phyloP scores from a whole-genome alignment of 2,888 invertebrate species.

The Nemotelus pantherinus region DNA sequence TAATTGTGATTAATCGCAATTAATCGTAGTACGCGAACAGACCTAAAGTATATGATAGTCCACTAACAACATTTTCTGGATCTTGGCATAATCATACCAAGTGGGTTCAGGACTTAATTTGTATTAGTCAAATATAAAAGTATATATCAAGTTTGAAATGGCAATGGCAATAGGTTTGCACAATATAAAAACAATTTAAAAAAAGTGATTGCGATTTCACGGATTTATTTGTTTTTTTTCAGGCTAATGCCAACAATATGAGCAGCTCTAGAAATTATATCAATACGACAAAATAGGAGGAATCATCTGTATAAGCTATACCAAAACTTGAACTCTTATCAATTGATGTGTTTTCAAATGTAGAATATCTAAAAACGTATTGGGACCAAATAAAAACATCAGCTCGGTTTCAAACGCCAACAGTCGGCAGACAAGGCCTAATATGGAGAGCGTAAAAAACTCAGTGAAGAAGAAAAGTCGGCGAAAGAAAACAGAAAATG shows the following conservation, averaged over 20 bases:
- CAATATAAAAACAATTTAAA: too few species aligned
- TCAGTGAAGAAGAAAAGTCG: slow-evolving; percentile 63
- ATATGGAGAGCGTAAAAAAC: slow-evolving; percentile 63
- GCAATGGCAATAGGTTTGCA: too few species aligned
- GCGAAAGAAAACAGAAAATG: slow-evolving; percentile 59
- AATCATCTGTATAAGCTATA: neutral
- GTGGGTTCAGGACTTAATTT: too few species aligned
- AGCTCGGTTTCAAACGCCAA: neutral
- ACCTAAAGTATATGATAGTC: too few species aligned
- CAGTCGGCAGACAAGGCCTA: slow-evolving; percentile 50
- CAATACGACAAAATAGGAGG: slow-evolving; percentile 22
- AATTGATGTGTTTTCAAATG: too few species aligned
- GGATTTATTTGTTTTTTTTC: slow-evolving; percentile 1
- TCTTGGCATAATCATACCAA: too few species aligned
- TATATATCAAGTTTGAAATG: too few species aligned
- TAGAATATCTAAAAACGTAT: too few species aligned
- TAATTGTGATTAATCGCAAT: too few species aligned
- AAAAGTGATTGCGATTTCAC: neutral
- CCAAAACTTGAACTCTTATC: neutral
- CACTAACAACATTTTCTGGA: too few species aligned
- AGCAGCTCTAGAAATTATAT: slow-evolving; percentile 32
- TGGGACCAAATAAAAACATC: neutral
- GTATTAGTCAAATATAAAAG: too few species aligned
- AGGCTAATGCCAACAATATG: slow-evolving; percentile 1
- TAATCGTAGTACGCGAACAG: too few species aligned